A percentile compares a stretch with the other conserved stretches of the same genome.
Conservation (phyloP, 2,113 vertebrate species). For the Malurus melanocephalus region DNA sequence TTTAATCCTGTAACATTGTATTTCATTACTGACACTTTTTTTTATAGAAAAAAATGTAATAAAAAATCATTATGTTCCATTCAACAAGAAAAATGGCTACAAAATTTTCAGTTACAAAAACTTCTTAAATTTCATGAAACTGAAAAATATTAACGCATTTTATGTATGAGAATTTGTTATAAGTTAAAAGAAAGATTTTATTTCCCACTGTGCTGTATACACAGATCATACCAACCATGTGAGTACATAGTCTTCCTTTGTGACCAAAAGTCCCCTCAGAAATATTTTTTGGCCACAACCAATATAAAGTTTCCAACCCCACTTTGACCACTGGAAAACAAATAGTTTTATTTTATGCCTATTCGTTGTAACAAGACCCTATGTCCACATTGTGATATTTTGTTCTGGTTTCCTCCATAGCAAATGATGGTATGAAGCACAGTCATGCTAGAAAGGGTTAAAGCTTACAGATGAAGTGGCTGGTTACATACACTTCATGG, state of each 20-base stretch:
- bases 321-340: slow-evolving; percentile 18
- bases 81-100: neutral
- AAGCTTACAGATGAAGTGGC: neutral
- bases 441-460: neutral
- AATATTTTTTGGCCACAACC: neutral
- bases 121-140: neutral
- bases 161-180: neutral
- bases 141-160: neutral
- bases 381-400: neutral
- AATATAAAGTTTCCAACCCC: slow-evolving; percentile 3
- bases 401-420: neutral
- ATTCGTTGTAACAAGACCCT: neutral
- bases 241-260: neutral
- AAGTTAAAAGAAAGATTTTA: neutral
- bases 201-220: neutral
- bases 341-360: slow-evolving; percentile 9
- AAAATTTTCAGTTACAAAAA: neutral
- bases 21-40: neutral
- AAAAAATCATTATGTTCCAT: neutral
- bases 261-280: neutral
- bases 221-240: neutral
- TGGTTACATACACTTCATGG: neutral
- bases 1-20: neutral
- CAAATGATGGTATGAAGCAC: neutral
- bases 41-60: neutral